phyloP scores from a whole-genome alignment of 2,888 invertebrate genomes.

The Leptinotarsa peninsularis region DNA sequence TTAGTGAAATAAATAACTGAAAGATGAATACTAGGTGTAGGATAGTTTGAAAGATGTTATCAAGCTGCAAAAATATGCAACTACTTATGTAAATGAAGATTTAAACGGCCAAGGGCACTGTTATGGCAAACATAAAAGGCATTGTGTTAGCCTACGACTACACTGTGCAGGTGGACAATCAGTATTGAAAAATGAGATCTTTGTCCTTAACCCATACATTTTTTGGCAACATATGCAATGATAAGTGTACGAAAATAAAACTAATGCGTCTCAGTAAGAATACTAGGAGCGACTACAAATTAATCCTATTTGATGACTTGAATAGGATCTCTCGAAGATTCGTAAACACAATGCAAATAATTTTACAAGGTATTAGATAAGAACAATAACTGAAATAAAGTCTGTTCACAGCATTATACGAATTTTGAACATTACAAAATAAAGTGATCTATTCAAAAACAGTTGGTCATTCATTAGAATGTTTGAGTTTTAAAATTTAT shows the following conservation, averaged over 20 bases:
- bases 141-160: background rate
- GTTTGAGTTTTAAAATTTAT: too few relatives aligned
- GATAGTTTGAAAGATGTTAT: too few relatives aligned
- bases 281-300: conserved; percentile 12
- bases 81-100: too few relatives aligned
- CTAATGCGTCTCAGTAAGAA: conserved; percentile 19
- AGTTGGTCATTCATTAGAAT: too few relatives aligned
- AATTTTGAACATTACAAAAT: background rate
- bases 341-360: background rate
- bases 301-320: background rate
- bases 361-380: background rate
- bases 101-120: background rate
- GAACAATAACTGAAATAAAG: background rate
- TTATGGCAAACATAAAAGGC: background rate
- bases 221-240: conserved; percentile 47
- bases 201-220: conserved; percentile 47
- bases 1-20: too few relatives aligned
- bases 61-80: too few relatives aligned
- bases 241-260: conserved; percentile 28
- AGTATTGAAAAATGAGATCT: conserved; percentile 23
- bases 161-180: background rate
- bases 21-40: too few relatives aligned
- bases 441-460: too few relatives aligned
- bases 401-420: background rate
- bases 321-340: background rate